These are phyloP conservation scores for Corythucha ciliata DNA, from an alignment of 2,888 invertebrate species.

Conservation along the genomic window DNA sequence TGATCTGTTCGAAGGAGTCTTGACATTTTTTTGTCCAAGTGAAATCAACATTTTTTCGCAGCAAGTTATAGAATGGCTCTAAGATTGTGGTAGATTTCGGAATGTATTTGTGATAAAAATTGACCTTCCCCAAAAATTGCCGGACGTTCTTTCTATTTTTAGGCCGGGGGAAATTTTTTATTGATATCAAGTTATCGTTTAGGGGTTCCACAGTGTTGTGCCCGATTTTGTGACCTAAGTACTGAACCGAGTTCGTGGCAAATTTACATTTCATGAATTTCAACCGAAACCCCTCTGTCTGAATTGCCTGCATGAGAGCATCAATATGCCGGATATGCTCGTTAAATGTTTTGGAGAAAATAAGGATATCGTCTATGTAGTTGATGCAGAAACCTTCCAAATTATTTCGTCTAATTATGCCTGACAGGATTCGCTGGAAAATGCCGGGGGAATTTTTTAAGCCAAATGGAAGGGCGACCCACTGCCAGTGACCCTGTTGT, in stretches of 20 bases:
- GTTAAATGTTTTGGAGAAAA: slow-evolving; percentile 4
- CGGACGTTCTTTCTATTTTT: slow-evolving; percentile 16
- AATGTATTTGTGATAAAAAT: slow-evolving; percentile 22
- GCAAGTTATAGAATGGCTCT: neutral
- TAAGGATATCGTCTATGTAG: slow-evolving; percentile 11
- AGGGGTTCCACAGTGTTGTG: slow-evolving; percentile 19
- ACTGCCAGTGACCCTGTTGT: slow-evolving; percentile 19
- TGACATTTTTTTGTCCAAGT: slow-evolving; percentile 29
- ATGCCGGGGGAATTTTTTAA: slow-evolving; percentile 22
- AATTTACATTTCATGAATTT: slow-evolving; percentile 8
- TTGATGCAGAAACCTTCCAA: slow-evolving; percentile 17
- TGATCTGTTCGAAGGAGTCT: slow-evolving; percentile 21
- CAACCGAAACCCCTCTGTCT: slow-evolving; percentile 7
- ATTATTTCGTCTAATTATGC: slow-evolving; percentile 20
- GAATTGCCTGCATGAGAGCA: neutral
- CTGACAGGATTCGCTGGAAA: slow-evolving; percentile 22
- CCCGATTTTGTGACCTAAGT: slow-evolving; percentile 16
- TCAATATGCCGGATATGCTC: slow-evolving; percentile 12
- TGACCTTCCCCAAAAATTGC: slow-evolving; percentile 24
- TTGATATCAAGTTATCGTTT: slow-evolving; percentile 18
- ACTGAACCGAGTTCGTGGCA: slow-evolving; percentile 6
- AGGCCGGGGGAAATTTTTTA: slow-evolving; percentile 15
- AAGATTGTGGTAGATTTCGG: slow-evolving; percentile 8
- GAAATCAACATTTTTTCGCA: slow-evolving; percentile 27
- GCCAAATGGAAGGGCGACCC: slow-evolving; percentile 22